Evolutionary conservation across 2,888 invertebrate genomes (phyloP), one percentile per base, ranked within the genome.

Genomic region (Terebella lapidaria): DNA sequence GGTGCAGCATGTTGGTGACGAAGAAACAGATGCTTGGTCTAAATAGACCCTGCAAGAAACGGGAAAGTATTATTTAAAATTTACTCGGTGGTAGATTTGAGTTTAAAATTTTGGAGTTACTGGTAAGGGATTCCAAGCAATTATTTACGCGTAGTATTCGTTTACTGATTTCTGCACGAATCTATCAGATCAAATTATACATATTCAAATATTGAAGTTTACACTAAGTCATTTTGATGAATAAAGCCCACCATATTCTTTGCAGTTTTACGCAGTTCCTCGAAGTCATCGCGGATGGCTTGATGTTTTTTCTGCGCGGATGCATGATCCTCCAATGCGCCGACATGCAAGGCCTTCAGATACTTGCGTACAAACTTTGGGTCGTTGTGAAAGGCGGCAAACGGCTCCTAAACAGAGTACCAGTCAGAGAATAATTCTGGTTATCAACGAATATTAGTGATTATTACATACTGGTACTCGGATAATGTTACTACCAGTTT

Each of bases 211-310:
- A 15, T 35, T 35, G 10, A 35, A 10, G 10, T 35, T 35, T 35
- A 10, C 42, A 15, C 42, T 35, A 3, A 5, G 3, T 69, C 71
- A 63, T 66, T 63, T 62, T n/a, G n/a, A n/a, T n/a, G n/a, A n/a
- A n/a, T n/a, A n/a, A n/a, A n/a, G n/a, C n/a, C n/a, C n/a, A 76
- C 79, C 77, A 76, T 73, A 10, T 73, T 67, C 57, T 76, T 76
- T 1, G 70, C 75, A 49, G 69, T 70, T 28, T 67, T 58, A 20
- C 75, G 67, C 4, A 79, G 66, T 18, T 72, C 63, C 25, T 72
- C 63, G 58, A 76, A 77, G 58, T 78, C 79, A 56, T 26, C 72
- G 70, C 58, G 54, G 0, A 64, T 56, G 15, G 5, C n/a, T 35
- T 35, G 10, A n/a, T 35, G 10, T 35, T 35, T 35, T 10, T 35